Percentiles rank a stretch among this genome's conserved stretches.
These are phyloP conservation scores for Patella pellucida DNA, from an alignment of 2,888 invertebrate species.

Conservation along the genomic window DNA sequence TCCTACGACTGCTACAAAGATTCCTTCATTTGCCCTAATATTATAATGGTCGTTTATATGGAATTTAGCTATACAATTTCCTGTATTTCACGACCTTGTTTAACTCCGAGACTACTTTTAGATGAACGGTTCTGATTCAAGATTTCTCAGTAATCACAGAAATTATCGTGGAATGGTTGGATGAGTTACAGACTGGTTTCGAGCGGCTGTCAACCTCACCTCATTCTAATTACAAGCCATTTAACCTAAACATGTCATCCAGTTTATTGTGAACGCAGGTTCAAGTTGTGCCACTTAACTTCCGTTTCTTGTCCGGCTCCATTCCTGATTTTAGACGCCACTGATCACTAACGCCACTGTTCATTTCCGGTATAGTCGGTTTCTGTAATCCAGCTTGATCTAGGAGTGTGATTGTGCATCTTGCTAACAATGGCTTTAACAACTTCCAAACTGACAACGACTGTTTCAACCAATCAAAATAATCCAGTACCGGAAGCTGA, in stretches of 20 bases:
- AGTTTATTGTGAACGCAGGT: not conserved
- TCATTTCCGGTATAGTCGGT: constrained; percentile 6
- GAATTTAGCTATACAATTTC: constrained; percentile 7
- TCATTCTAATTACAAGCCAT: constrained; percentile 11
- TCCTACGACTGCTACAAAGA: too few relatives aligned
- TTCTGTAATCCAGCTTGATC: constrained; percentile 4
- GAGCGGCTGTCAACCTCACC: not conserved
- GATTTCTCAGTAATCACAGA: not conserved
- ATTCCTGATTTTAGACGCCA: constrained; percentile 7
- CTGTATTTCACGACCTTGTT: not conserved
- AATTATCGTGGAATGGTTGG: not conserved
- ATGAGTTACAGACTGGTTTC: not conserved
- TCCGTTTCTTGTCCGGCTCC: constrained; percentile 9
- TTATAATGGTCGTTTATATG: not conserved
- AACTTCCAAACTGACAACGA: constrained; percentile 1
- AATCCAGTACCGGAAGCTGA: constrained; percentile 16
- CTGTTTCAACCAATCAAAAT: constrained; percentile 9
- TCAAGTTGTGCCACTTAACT: not conserved
- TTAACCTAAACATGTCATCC: constrained; percentile 10
- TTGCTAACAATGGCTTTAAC: constrained; percentile 10
- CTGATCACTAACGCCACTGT: constrained; percentile 10
- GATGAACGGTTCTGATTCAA: too few relatives aligned
- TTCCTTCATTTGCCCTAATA: too few relatives aligned
- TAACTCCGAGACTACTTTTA: too few relatives aligned
- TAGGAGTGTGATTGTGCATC: constrained; percentile 10